Conservation (phyloP, 2,888 invertebrate species). For the Notocelia uddmanniana region DNA sequence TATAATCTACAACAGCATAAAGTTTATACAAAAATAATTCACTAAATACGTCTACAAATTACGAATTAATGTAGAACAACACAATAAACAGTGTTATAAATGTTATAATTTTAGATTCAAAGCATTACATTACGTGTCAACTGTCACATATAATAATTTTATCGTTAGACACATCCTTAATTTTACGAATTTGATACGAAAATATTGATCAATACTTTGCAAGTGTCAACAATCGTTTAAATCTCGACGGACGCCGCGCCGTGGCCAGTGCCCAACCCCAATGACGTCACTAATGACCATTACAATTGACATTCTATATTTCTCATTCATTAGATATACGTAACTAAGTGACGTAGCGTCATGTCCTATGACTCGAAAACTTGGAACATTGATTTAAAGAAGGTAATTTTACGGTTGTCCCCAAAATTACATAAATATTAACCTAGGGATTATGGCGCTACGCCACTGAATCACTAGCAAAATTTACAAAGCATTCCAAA, state of each 20-base stretch:
- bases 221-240: conserved; percentile 30
- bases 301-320: conserved; percentile 28
- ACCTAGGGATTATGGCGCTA: neutral
- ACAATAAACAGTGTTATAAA: conserved; percentile 4
- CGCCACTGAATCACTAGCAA: conserved; percentile 7
- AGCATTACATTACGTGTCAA: conserved; percentile 6
- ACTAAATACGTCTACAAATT: conserved; percentile 13
- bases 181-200: conserved; percentile 35
- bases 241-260: neutral
- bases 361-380: neutral
- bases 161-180: conserved; percentile 9
- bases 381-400: neutral
- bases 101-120: neutral
- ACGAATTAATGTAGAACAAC: conserved; percentile 10
- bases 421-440: neutral
- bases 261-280: neutral
- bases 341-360: neutral
- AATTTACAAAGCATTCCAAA: conserved; percentile 14
- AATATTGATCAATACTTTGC: conserved; percentile 42
- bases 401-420: neutral
- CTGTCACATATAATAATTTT: conserved; percentile 17
- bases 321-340: neutral
- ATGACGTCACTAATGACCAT: conserved; percentile 8
- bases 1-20: neutral
- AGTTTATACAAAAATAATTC: conserved; percentile 25